Percentiles rank a stretch among this genome's conserved stretches.
phyloP scores from a whole-genome alignment of 2,113 vertebrate species.

The Erpornis zantholeuca region DNA sequence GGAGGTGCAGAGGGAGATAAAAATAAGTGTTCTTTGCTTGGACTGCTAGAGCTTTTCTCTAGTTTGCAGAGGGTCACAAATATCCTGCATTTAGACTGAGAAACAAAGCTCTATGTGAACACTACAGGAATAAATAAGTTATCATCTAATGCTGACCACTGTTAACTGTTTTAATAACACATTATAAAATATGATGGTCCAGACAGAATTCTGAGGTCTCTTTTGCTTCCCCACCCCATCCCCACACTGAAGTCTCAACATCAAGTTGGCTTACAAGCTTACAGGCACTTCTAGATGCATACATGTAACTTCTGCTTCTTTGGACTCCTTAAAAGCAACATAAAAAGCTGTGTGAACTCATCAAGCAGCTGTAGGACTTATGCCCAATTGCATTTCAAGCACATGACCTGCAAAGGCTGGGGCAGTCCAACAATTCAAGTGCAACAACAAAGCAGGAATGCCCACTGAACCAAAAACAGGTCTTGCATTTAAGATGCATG shows the following conservation, averaged over 20 bases:
- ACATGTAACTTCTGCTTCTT: not conserved
- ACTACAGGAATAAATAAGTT: not conserved
- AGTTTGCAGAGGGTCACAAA: not conserved
- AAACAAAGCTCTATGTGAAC: not conserved
- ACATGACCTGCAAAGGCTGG: not conserved
- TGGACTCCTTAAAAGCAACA: not conserved
- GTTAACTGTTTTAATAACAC: not conserved
- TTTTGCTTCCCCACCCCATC: not conserved
- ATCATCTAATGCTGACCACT: not conserved
- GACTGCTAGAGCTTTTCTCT: not conserved
- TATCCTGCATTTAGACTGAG: not conserved
- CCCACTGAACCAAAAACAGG: not conserved
- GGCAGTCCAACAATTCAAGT: not conserved
- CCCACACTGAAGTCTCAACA: not conserved
- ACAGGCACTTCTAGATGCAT: not conserved
- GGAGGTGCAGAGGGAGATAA: rapidly evolving
- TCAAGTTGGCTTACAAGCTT: not conserved
- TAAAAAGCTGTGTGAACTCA: not conserved
- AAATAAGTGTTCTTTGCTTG: not conserved
- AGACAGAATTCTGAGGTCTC: not conserved
- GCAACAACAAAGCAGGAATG: not conserved
- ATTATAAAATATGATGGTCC: not conserved
- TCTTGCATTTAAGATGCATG: not conserved
- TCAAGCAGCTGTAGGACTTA: not conserved
- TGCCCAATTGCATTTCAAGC: not conserved